Base-by-base conservation (phyloP, 2,113 vertebrate genomes). In the Limnothrissa miodon region DNA sequence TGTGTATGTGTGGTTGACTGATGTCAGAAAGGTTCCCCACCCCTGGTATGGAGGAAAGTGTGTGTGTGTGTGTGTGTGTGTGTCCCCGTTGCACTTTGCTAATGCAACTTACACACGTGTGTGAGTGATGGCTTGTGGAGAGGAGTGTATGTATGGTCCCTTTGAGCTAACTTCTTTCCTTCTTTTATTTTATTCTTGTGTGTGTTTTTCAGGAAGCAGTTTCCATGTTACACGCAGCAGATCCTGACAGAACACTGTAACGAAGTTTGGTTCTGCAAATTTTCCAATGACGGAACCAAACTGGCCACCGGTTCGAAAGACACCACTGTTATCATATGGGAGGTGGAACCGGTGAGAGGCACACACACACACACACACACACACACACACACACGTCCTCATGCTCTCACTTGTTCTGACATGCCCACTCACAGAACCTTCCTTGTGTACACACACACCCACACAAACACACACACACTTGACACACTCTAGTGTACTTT, bases 181-280 rank as follows among this genome's bases (percentile, higher is more conserved):
- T 81, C 11, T 42, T 2, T 53, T 4, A 78, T 17, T 84, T 36
- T 86, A 9, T 36, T 29, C 9, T 29, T 70, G 29, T 70, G 59
- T 81, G 17, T 39, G 10, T n/a, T 25, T 39, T 74, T 84, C 92
- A 99, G 98, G 96, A 99, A 98, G 89, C 98, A 99, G 94, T 99
- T 99, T 90, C 98, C 98, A 5, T 99, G 98, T 94, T 99, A 98
- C 90, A 99, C 98, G 70, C 98, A 99, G 89, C 98, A 99, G 93
- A 99, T 99, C 91, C 95, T 99, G 88, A 99, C 98, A 21, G 98
- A 99, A 85, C 98, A 99, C 92, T 99, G 98, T 94, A 99, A 99
- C 66, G 98, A 99, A 93, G 98, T 99, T 79, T 99, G 98, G 98
- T 99, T 99, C 95, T 99, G 98, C 94, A 99, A 99, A 90, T 99